Evolutionary conservation across 30 jellyfish, hydroid and myxozoan species (phyloP).

Genomic region (Turritopsis rubra): DNA sequence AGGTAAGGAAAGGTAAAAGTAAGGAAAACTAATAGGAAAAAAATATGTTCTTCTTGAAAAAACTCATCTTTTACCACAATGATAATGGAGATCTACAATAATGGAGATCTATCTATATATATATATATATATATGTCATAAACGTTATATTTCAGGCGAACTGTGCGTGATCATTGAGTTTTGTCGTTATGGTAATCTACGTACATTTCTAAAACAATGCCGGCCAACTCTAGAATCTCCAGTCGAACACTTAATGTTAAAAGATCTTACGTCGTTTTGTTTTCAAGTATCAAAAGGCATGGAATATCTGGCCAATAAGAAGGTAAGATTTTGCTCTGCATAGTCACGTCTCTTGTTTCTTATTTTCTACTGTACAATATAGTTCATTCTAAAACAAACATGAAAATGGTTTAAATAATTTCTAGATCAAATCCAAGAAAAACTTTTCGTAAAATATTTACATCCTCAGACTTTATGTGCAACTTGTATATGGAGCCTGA

Average conservation of each 20-base stretch:
- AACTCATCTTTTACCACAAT: neutral
- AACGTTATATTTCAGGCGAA: constrained; percentile 35
- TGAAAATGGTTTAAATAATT: no score
- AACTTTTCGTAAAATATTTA: no score
- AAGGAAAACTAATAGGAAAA: no score
- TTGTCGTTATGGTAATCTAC: constrained; percentile 83
- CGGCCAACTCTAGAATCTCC: constrained; percentile 84
- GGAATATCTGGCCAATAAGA: constrained; percentile 85
- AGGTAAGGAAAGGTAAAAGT: constrained; percentile 49
- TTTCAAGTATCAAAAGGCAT: constrained; percentile 92
- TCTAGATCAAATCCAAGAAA: no score
- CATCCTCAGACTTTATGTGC: no score
- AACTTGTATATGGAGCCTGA: no score
- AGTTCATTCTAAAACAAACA: no score
- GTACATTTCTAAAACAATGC: constrained; percentile 67
- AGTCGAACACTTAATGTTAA: constrained; percentile 44
- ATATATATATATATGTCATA: no score
- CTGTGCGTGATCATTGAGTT: constrained; percentile 83
- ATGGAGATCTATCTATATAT: no score
- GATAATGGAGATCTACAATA: no score
- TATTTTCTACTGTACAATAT: no score
- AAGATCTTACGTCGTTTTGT: constrained; percentile 68
- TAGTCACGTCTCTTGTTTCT: no score
- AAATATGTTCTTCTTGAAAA: neutral
- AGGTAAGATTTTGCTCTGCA: constrained; percentile 53